These are phyloP conservation scores for Australoheros scitulus DNA, from an alignment of 2,113 vertebrate species.

Conservation along the genomic window DNA sequence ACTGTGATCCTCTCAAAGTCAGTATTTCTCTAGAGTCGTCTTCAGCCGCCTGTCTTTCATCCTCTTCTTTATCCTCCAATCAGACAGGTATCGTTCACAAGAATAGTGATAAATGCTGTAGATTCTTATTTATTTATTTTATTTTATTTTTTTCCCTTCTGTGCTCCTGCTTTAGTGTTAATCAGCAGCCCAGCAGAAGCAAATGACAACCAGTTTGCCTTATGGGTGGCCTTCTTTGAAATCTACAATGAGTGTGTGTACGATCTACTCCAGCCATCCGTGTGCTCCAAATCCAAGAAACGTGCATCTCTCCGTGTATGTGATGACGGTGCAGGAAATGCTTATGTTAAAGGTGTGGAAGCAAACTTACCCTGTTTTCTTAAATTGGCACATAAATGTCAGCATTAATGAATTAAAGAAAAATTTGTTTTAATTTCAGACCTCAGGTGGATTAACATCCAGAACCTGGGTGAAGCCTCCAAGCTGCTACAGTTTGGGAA, in stretches of 20 bases:
- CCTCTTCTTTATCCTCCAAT: constrained; percentile 48
- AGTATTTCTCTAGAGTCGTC: constrained; percentile 1
- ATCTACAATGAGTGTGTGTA: constrained; percentile 91
- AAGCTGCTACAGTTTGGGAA: constrained; percentile 87
- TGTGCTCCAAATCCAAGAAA: constrained; percentile 74
- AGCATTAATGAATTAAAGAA: not conserved
- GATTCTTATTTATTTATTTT: not conserved
- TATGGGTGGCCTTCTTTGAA: constrained; percentile 91
- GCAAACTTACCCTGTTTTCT: not conserved
- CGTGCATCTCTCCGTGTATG: constrained; percentile 84
- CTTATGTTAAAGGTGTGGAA: constrained; percentile 84
- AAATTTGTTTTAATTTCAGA: constrained; percentile 70
- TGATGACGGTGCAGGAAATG: constrained; percentile 86
- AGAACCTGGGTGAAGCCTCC: constrained; percentile 81
- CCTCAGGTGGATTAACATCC: constrained; percentile 87
- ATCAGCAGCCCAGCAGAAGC: constrained; percentile 22
- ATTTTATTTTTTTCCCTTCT: not conserved
- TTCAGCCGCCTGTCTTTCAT: not conserved
- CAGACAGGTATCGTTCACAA: constrained; percentile 56
- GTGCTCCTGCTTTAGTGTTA: constrained; percentile 25
- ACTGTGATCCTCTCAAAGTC: constrained; percentile 37
- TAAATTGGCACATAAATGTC: not conserved
- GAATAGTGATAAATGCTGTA: not conserved
- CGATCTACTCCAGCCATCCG: constrained; percentile 80
- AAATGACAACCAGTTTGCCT: constrained; percentile 67